These are phyloP conservation scores for Nesometra sesokonis DNA, from an alignment of 35 echinoderm and acorn worm genomes.

Conservation along the genomic window DNA sequence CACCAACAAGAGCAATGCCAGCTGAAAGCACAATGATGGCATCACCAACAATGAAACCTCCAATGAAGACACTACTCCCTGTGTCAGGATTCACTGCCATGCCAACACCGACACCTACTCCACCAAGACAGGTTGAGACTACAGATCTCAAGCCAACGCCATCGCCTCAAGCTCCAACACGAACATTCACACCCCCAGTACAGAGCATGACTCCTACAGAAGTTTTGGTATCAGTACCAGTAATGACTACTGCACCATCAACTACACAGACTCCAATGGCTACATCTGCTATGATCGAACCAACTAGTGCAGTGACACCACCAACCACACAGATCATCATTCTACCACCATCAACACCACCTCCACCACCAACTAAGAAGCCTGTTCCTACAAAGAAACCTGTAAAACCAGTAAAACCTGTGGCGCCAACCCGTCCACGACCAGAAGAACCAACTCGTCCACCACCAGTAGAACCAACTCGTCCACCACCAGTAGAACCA, in stretches of 20 bases:
- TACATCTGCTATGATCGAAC: not conserved
- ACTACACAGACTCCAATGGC: conserved; percentile 1
- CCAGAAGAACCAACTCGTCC: conserved; percentile 2
- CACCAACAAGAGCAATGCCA: conserved; percentile 12
- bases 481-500: not conserved
- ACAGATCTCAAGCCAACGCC: not conserved
- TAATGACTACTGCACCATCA: conserved; percentile 8
- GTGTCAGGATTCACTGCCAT: not conserved
- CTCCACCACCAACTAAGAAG: conserved; percentile 10
- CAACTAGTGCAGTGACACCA: not conserved
- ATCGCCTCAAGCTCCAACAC: not conserved
- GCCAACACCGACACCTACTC: conserved; percentile 10
- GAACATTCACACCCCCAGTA: not conserved
- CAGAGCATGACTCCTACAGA: not conserved
- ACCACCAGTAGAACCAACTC: not conserved
- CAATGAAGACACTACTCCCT: not conserved
- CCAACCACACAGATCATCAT: not conserved
- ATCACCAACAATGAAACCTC: conserved; percentile 10
- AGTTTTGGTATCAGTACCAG: not conserved
- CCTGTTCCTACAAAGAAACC: conserved; percentile 7
- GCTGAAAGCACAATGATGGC: not conserved
- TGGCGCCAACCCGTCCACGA: not conserved
- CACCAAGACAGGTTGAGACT: not conserved
- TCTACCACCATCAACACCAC: not conserved
- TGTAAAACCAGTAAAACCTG: too few species aligned